Conservation (phyloP, 2,888 invertebrate species). For the Galerucella calmariensis region DNA sequence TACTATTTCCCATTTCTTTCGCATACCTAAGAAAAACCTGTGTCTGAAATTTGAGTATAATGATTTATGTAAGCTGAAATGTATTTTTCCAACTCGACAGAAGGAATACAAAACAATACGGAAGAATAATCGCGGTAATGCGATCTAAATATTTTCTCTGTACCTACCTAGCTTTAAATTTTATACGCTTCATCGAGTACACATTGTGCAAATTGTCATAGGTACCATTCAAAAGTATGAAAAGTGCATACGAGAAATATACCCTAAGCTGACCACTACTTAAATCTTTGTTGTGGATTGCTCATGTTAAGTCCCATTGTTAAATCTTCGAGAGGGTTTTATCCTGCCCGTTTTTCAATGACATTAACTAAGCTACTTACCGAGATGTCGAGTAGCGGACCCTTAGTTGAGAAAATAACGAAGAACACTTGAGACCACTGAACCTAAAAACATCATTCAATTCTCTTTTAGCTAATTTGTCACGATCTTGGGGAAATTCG, state of each 20-base stretch:
- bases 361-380: constrained; percentile 45
- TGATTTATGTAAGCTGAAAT: too few relatives aligned
- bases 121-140: neutral
- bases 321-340: constrained; percentile 24
- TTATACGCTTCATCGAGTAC: neutral
- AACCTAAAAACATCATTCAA: constrained; percentile 25
- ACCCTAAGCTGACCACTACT: constrained; percentile 26
- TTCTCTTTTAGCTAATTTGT: constrained; percentile 36
- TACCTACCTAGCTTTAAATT: neutral
- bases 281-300: constrained; percentile 43
- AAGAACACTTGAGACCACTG: constrained; percentile 25
- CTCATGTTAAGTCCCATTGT: constrained; percentile 47
- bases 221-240: constrained; percentile 9
- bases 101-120: too few relatives aligned
- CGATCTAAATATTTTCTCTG: neutral
- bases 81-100: too few relatives aligned
- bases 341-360: constrained; percentile 27
- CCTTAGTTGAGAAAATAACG: constrained; percentile 28
- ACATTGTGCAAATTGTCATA: constrained; percentile 17
- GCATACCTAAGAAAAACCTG: too few relatives aligned
- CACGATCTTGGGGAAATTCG: constrained; percentile 25
- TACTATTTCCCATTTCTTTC: too few relatives aligned
- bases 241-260: constrained; percentile 26
- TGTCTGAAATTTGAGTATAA: too few relatives aligned
- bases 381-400: constrained; percentile 35